Conservation (phyloP, 2,113 vertebrate species). For the Narcine bancroftii region DNA sequence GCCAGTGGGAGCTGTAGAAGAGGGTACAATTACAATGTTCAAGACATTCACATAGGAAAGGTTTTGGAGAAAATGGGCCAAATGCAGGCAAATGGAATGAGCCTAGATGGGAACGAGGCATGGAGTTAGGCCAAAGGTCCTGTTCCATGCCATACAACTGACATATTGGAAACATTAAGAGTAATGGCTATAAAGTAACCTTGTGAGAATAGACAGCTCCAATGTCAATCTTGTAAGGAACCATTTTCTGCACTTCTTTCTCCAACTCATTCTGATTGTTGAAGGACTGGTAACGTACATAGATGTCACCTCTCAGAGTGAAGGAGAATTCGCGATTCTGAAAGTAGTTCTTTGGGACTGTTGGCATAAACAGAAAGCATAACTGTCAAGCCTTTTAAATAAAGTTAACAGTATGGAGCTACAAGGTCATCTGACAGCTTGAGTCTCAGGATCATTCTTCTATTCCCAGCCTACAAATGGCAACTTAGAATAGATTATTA, state of each 20-base stretch:
- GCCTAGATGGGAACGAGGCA: too few species aligned
- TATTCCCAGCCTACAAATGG: not conserved
- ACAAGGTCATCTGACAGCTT: not conserved
- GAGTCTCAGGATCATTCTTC: not conserved
- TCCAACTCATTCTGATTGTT: constrained; percentile 76
- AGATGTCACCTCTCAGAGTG: constrained; percentile 88
- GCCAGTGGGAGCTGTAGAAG: too few species aligned
- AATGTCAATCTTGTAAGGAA: constrained; percentile 89
- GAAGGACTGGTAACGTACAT: constrained; percentile 90
- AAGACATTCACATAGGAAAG: too few species aligned
- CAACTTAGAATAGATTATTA: not conserved
- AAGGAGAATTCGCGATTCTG: constrained; percentile 92
- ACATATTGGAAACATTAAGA: not conserved
- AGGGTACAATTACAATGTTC: too few species aligned
- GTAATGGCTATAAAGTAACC: constrained; percentile 48
- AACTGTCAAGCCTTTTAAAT: not conserved
- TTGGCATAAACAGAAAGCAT: not conserved
- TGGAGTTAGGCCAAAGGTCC: too few species aligned
- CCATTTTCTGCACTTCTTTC: constrained; percentile 86
- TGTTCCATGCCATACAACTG: too few species aligned
- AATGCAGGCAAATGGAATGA: too few species aligned
- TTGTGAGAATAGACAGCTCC: constrained; percentile 86
- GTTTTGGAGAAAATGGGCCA: too few species aligned
- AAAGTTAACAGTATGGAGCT: not conserved
- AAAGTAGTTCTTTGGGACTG: constrained; percentile 81